Evolutionary conservation across 2,797 vertebrate genomes (phyloP), one percentile per base, ranked within the genome.

Genomic region (Labeo calbasu): DNA sequence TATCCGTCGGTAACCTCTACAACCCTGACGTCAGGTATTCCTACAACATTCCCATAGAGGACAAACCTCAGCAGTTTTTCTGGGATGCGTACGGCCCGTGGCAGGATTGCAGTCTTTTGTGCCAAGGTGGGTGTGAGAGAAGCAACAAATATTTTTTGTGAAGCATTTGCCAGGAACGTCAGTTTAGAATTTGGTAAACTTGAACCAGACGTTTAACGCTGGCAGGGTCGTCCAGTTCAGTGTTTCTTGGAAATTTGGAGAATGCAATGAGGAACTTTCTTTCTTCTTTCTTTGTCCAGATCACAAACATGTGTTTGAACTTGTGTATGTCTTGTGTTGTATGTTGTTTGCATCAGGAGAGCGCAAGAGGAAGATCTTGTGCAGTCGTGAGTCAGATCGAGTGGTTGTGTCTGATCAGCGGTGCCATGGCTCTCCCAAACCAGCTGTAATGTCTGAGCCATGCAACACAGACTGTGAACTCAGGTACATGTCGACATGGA

Each of bases 11-110:
- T 69, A 98, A 97, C 91, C 93, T 99, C 90, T 97, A 96, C 92
- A 97, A 97, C 91, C 98, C 98, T 7, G 96, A 99, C 0, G 97
- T 99, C 88, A 96, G 97, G 91, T 99, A 96, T 91, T 97, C 97
- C 0, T 99, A 98, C 93, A 99, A 97, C 93, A 94, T 99, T 88
- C 98, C 98, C 25, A 98, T 99, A 80, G 98, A 98, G 91, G 98
- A 97, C 91, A 96, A 96, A 90, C 95, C 96, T 86, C 97, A 99
- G 90, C 97, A 96, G 90, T 99, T 98, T 92, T 95, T 97, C 92
- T 99, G 98, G 98, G 97, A 99, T 85, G 92, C 92, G 0, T 96
- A 97, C 21, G 98, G 98, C 77, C 96, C 97, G 0, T 99, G 97
- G 98, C 97, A 98, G 90, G 93, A 97, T 72, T 99, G 98, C 92